Evolutionary conservation across 1,140 invertebrate species (phyloP).

Genomic region (Coenobita brevimanus): DNA sequence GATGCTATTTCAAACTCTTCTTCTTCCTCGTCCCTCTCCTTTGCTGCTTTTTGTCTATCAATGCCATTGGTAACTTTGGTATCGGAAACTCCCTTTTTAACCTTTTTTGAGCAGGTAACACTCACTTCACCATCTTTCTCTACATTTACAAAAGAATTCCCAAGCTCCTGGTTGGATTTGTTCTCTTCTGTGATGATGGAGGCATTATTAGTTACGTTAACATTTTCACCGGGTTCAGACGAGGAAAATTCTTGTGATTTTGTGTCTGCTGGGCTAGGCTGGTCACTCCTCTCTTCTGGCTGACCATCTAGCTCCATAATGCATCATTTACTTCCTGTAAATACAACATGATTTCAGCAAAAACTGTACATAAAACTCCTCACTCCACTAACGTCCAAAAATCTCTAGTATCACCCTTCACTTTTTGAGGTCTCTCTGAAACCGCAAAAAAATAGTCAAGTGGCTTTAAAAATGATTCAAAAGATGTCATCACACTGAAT

Average conservation of each 20-base stretch:
- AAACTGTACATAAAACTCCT: no score
- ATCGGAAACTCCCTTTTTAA: not conserved
- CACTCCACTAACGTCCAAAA: no score
- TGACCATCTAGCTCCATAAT: not conserved
- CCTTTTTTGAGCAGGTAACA: no score
- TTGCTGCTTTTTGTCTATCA: not conserved
- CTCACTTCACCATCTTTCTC: not conserved
- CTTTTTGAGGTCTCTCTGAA: no score
- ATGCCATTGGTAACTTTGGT: not conserved
- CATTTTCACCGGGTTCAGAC: not conserved
- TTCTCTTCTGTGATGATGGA: not conserved
- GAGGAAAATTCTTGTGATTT: not conserved
- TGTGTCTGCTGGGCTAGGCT: not conserved
- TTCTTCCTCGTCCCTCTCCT: slow-evolving; percentile 17
- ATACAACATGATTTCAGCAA: no score
- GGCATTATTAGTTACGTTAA: not conserved
- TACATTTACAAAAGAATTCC: not conserved
- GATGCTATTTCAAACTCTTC: slow-evolving; percentile 40
- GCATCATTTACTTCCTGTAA: no score
- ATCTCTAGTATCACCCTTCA: no score
- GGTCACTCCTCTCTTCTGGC: not conserved
- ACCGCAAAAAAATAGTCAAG: no score
- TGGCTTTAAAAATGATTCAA: no score
- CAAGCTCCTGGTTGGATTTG: not conserved
- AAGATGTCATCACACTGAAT: no score